phyloP scores from a whole-genome alignment of 2,888 invertebrate species.

The Troides aeacus region DNA sequence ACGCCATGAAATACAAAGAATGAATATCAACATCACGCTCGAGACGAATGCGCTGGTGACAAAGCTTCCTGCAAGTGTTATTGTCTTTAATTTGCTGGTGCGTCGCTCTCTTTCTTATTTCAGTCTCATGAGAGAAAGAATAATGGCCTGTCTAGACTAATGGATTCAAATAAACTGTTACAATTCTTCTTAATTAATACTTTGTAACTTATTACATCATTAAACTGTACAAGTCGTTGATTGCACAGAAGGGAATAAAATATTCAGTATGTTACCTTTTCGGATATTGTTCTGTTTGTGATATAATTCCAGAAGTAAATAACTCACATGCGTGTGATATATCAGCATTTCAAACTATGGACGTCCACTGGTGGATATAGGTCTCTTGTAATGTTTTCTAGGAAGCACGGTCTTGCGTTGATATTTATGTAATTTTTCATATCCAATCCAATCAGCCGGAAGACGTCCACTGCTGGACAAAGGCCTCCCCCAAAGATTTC shows the following conservation, averaged over 20 bases:
- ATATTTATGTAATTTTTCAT: too few relatives aligned
- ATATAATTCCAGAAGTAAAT: too few relatives aligned
- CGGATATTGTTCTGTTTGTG: not conserved
- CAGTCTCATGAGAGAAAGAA: slow-evolving; percentile 1
- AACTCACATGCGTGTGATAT: too few relatives aligned
- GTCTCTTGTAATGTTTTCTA: too few relatives aligned
- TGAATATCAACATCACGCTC: slow-evolving; percentile 10
- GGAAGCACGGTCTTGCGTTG: too few relatives aligned
- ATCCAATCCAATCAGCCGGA: too few relatives aligned
- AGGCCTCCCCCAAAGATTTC: too few relatives aligned
- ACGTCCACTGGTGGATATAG: too few relatives aligned
- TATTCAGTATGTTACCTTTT: not conserved
- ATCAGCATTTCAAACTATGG: too few relatives aligned
- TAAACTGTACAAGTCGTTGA: not conserved
- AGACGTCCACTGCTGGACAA: too few relatives aligned
- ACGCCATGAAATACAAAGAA: slow-evolving; percentile 6
- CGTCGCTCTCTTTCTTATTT: slow-evolving; percentile 19
- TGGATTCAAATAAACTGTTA: slow-evolving; percentile 5
- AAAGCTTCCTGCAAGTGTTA: slow-evolving; percentile 26
- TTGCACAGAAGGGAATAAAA: not conserved
- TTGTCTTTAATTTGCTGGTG: slow-evolving; percentile 26
- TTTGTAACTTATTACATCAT: not conserved
- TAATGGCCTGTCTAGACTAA: slow-evolving; percentile 7
- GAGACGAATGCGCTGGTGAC: slow-evolving; percentile 16
- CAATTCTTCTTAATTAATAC: slow-evolving; percentile 6